A percentile compares a stretch with the other conserved stretches of the same genome.
These are phyloP conservation scores for Thereva unica DNA, from an alignment of 2,888 invertebrate species.

Conservation along the genomic window DNA sequence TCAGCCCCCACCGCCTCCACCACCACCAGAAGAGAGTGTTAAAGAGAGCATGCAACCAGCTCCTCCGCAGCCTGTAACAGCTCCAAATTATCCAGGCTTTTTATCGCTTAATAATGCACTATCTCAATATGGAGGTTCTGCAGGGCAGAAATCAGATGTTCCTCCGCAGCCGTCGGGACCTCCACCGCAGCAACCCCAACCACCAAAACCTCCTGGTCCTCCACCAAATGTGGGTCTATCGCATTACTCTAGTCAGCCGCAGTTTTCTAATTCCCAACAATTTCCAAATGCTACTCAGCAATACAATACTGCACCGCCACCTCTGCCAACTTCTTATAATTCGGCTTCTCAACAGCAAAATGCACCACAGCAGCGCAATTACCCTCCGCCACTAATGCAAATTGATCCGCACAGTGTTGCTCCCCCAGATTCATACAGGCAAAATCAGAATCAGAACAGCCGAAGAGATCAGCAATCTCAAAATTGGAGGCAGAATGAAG, in stretches of 20 bases:
- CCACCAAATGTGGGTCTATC: no score
- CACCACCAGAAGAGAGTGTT: background rate
- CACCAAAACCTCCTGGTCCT: constrained; percentile 9
- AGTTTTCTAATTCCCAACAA: no score
- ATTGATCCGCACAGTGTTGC: constrained; percentile 5
- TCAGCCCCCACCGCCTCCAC: constrained; percentile 17
- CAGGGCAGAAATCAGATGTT: background rate
- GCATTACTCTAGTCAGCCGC: no score
- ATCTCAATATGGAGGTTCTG: no score
- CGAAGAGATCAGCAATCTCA: constrained; percentile 16
- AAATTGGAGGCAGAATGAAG: constrained; percentile 20
- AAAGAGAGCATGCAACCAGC: background rate
- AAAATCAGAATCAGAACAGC: constrained; percentile 32
- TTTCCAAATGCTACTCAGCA: no score
- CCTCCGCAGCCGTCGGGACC: background rate
- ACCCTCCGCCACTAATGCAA: background rate
- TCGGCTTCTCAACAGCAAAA: background rate
- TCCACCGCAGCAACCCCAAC: constrained; percentile 38
- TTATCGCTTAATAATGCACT: no score
- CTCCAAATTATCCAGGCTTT: constrained; percentile 5
- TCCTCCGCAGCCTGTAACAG: background rate
- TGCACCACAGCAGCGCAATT: background rate
- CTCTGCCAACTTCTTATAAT: background rate
- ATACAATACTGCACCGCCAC: no score
- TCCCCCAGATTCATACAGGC: no score